Percentiles rank a stretch among this genome's conserved stretches.
These are phyloP conservation scores for Neotoma lepida DNA, from an alignment of 2,113 vertebrate genomes.

Conservation along the genomic window DNA sequence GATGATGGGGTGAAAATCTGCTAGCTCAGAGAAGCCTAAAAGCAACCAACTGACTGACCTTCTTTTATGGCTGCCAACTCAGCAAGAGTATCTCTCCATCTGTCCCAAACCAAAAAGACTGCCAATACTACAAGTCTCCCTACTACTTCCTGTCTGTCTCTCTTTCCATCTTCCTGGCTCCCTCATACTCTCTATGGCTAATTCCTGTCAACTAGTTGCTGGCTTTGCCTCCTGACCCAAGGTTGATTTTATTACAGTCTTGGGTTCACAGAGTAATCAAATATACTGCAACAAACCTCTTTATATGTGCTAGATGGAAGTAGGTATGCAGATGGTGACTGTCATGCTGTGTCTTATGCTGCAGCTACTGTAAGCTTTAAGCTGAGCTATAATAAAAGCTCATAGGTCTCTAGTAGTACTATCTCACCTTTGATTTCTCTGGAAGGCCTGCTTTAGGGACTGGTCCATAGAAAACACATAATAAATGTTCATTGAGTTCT, in stretches of 20 bases:
- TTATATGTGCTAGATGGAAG: fast-evolving
- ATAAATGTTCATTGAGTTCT: fast-evolving
- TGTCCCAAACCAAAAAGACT: background rate
- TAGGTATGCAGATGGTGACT: fast-evolving
- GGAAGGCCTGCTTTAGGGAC: background rate
- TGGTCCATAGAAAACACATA: background rate
- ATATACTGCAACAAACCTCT: background rate
- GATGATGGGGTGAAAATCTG: background rate
- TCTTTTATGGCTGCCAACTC: background rate
- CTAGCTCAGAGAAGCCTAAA: background rate
- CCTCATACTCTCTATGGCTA: background rate
- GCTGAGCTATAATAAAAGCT: background rate
- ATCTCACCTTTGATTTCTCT: background rate
- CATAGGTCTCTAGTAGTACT: background rate
- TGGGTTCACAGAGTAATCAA: background rate
- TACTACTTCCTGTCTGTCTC: background rate
- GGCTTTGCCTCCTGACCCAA: background rate
- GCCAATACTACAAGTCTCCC: background rate
- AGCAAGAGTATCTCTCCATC: background rate
- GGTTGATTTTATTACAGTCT: background rate
- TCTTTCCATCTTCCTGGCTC: background rate
- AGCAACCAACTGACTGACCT: background rate
- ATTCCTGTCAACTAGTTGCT: background rate
- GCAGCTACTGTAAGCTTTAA: fast-evolving
- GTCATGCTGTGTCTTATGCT: fast-evolving